Conservation (phyloP, 2,888 invertebrate species). For the Dusona sp. region DNA sequence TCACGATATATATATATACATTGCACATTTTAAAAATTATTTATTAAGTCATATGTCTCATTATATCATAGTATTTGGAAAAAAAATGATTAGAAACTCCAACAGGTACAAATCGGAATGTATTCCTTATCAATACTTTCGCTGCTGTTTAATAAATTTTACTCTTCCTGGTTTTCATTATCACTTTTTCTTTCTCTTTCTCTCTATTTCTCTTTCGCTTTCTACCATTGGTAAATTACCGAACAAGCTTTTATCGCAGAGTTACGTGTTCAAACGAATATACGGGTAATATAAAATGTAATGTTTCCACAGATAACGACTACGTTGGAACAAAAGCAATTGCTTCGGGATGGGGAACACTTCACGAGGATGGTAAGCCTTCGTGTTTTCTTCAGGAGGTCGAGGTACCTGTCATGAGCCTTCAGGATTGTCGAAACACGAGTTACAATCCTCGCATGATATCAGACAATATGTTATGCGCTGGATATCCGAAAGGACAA, state of each 20-base stretch:
- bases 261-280: slow-evolving; percentile 1
- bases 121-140: slow-evolving; percentile 42
- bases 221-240: slow-evolving; percentile 15
- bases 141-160: slow-evolving; percentile 16
- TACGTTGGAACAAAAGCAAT: slow-evolving; percentile 91
- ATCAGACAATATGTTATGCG: slow-evolving; percentile 95
- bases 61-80: background rate
- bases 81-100: background rate
- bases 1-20: no score
- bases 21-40: background rate
- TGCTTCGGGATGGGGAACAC: slow-evolving; percentile 95
- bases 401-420: slow-evolving; percentile 88
- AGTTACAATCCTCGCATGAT: slow-evolving; percentile 94
- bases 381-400: slow-evolving; percentile 94
- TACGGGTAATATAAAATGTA: slow-evolving; percentile 32
- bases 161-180: background rate
- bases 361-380: slow-evolving; percentile 94
- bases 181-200: background rate
- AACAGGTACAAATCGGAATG: background rate
- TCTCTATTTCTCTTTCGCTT: slow-evolving; percentile 15
- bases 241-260: slow-evolving; percentile 4
- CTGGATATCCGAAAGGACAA: slow-evolving; percentile 91
- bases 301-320: slow-evolving; percentile 86
- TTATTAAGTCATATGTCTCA: background rate
- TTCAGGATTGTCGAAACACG: slow-evolving; percentile 86